Percentiles rank a stretch among this genome's conserved stretches.
phyloP scores from a whole-genome alignment of 2,888 invertebrate genomes.

The Amitus sp. region DNA sequence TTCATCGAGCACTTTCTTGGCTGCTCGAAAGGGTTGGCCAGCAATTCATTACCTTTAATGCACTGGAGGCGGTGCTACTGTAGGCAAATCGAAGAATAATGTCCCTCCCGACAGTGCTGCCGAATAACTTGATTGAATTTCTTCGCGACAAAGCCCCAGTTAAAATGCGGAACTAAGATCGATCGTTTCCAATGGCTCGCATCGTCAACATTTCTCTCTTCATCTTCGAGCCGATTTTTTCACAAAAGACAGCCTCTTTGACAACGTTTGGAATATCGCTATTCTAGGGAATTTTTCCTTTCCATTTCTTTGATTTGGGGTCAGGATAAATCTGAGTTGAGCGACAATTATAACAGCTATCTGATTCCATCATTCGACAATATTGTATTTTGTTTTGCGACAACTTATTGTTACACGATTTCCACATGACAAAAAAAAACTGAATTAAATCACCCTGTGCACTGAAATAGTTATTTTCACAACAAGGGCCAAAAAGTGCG shows the following conservation, averaged over 20 bases:
- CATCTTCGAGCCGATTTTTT: background rate
- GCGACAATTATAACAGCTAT: no score
- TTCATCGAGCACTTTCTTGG: constrained; percentile 22
- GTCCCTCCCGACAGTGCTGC: constrained; percentile 5
- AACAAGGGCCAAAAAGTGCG: no score
- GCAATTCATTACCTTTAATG: constrained; percentile 23
- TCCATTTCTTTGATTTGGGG: no score
- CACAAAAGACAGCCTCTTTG: background rate
- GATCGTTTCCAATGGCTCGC: constrained; percentile 21
- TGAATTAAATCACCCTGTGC: no score
- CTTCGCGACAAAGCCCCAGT: constrained; percentile 10
- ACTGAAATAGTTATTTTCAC: no score
- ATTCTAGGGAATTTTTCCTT: background rate
- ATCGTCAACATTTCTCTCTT: background rate
- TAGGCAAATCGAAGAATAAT: constrained; percentile 14
- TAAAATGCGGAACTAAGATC: constrained; percentile 22
- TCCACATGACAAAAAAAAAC: constrained; percentile 40
- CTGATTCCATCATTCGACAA: constrained; percentile 35
- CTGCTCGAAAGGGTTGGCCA: constrained; percentile 23
- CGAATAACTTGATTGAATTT: constrained; percentile 22
- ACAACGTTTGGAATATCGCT: no score
- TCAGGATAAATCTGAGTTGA: no score
- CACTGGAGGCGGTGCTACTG: constrained; percentile 13
- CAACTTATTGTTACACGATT: constrained; percentile 39
- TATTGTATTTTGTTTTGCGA: constrained; percentile 40